Evolutionary conservation across 1,140 invertebrate species (phyloP), one percentile per base, ranked within the genome.

Genomic region (Micrasema minimum): DNA sequence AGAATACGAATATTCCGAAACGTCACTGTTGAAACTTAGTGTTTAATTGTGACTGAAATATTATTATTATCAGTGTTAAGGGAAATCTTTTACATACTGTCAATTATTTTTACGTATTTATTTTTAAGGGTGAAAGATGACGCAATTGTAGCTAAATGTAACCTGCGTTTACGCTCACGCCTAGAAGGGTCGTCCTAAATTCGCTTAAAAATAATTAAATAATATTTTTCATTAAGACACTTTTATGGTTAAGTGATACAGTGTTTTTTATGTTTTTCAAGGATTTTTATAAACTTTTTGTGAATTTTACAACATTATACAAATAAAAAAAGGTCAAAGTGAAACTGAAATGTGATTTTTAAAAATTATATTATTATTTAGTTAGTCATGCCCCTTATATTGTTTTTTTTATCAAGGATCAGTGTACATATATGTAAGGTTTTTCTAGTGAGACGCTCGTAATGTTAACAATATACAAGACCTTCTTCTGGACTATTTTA

Each of bases 51-150:
- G 48, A 66, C 64, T 66, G 64, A 51, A 18, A 51, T 48, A 46
- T 14, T 26, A 31, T 31, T 64, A 48, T 23, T 64, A 48, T 41
- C 51, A 16, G 10, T 43, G 55, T 59, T 41, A 59, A 16, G 55
- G 16, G 35, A 22, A 48, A 64, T 46, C 26, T 64, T 64, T 64
- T 64, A 46, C 38, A 64, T 51, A 51, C 9, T 67, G 71, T 72
- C 71, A 72, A 72, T 72, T 72, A 72, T 72, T 72, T 72, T 67
- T 12, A 64, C 35, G 41, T 51, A 65, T 64, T 64, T 66, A 66
- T 38, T 50, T 64, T 66, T 38, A 46, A 66, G 43, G 43, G 61
- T 46, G 55, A 59, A 59, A 59, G 35, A 59, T 59, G n/a, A n/a
- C n/a, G n/a, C n/a, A n/a, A n/a, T n/a, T 31, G 26, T 16, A 31